A percentile compares a stretch with the other conserved stretches of the same genome.
phyloP scores from a whole-genome alignment of 2,888 invertebrate genomes.

The Idaea biselata region DNA sequence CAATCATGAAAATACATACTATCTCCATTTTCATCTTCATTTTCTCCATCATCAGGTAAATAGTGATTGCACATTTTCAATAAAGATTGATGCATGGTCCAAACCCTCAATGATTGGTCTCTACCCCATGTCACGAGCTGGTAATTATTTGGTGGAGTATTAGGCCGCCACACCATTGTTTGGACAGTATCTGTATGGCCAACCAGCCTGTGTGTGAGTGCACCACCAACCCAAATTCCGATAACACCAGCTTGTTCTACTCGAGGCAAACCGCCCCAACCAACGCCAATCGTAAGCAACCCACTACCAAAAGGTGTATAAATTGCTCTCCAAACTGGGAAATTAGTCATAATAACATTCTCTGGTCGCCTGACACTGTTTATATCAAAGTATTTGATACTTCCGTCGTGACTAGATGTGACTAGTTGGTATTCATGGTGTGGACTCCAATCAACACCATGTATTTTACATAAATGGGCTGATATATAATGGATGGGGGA shows the following conservation, averaged over 20 bases:
- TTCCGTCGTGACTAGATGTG: conserved; percentile 97
- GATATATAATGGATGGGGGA: conserved; percentile 95
- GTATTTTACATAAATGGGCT: conserved; percentile 93
- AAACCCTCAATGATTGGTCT: conserved; percentile 94
- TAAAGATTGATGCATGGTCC: conserved; percentile 92
- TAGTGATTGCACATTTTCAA: conserved; percentile 87
- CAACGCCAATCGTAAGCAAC: conserved; percentile 94
- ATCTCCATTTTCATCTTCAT: conserved; percentile 75
- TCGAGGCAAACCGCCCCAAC: conserved; percentile 88
- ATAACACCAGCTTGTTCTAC: conserved; percentile 87
- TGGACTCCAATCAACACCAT: conserved; percentile 97
- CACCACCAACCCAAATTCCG: conserved; percentile 76
- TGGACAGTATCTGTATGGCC: conserved; percentile 96
- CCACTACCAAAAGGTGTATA: conserved; percentile 97
- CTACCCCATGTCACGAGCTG: conserved; percentile 97
- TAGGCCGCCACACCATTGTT: conserved; percentile 96
- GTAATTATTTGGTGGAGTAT: conserved; percentile 83
- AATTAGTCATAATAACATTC: conserved; percentile 90
- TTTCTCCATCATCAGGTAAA: conserved; percentile 84
- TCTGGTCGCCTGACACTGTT: conserved; percentile 92
- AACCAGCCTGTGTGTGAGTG: conserved; percentile 94
- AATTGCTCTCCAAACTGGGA: conserved; percentile 95
- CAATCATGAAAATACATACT: conserved; percentile 45
- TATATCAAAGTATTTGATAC: conserved; percentile 96
- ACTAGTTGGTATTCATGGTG: conserved; percentile 91